Base-by-base conservation (phyloP, 2,888 invertebrate species). In the Malthinus flaveolus region DNA sequence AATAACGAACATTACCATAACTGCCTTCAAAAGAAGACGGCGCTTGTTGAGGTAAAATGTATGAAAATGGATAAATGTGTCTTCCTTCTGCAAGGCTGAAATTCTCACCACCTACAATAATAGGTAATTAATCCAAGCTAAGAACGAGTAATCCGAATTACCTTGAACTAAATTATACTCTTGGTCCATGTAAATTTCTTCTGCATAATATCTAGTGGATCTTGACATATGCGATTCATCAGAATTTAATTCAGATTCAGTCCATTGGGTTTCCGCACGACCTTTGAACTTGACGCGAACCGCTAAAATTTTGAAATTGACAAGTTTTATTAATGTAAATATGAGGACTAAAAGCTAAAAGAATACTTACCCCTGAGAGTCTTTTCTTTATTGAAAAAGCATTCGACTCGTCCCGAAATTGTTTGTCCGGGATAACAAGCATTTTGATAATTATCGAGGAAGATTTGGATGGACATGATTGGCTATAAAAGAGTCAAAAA, bases 31-130 rank as follows among this genome's bases (percentile, higher is more conserved):
- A 75, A 15, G 71, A 68, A 11, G 68, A 63, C 10, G 75, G 74
- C 44, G 74, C 59, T 42, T 68, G 65, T n/a, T 32, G 54, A 12
- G 73, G 74, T 52, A 75, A 61, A 36, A 47, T 61, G 37, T 69
- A 59, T 8, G 48, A 65, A 59, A 75, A 75, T 10, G 71, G 73
- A 54, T 72, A 75, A 1, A 69, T 66, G 60, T 75, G 72, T 42
- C 67, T 68, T 7, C 75, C 75, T n/a, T 54, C 39, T n/a, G 68
- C 31, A 10, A 75, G 46, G 1, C 50, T 61, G 32, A 66, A 67
- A 39, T 63, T 67, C 15, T 68, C 70, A 49, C 69, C 64, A 54
- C 66, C 73, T 74, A 53, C 44, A 65, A 64, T 63, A 39, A n/a
- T 46, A n/a, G 1, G 31, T 32, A 1, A 10, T 10, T 35, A n/a